Evolutionary conservation across 2,113 vertebrate species (phyloP), one percentile per base, ranked within the genome.

Genomic region (Tylochromis polylepis): DNA sequence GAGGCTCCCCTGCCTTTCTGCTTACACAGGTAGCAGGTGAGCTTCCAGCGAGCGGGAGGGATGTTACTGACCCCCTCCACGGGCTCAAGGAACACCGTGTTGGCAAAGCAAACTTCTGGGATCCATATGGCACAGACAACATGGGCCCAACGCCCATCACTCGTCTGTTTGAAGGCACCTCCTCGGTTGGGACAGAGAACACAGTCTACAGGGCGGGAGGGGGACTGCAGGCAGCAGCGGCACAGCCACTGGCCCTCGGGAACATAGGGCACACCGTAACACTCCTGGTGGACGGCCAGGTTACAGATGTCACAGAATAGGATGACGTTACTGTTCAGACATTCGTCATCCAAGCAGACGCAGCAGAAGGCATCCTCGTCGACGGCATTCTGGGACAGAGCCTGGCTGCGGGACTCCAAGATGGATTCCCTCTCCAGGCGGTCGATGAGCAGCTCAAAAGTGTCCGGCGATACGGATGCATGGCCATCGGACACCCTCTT

Each of bases 101-200:
- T 99, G 81, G 98, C 98, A 82, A 99, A 99, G 93, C 98, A 99
- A 88, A 99, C 97, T 93, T 99, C 99, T 4, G 99, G 99, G 91
- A 99, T 99, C 99, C 99, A 99, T 93, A 99, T 98, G 95, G 99
- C 99, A 92, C 99, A 99, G 77, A 99, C 97, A 36, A 99, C 98
- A 0, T 99, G 99, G 12, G 98, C 98, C 99, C 99, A 99, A 77
- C 96, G 97, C 36, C 99, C 98, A 24, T 99, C 99, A 0, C 97
- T 98, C 57, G 99, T 99, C 96, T 99, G 99, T 93, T 99, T 99
- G 96, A 99, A 99, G 91, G 99, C 99, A 80, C 99, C 99, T 34
- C 98, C 99, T 91, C 97, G 97, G 95, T 99, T 99, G 3, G 99
- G 99, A 89, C 99, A 99, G 65, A 99, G 97, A 60, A 99, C 97